A percentile compares a stretch with the other conserved stretches of the same genome.
Conservation (phyloP, 2,888 invertebrate genomes). For the Deilephila elpenor region DNA sequence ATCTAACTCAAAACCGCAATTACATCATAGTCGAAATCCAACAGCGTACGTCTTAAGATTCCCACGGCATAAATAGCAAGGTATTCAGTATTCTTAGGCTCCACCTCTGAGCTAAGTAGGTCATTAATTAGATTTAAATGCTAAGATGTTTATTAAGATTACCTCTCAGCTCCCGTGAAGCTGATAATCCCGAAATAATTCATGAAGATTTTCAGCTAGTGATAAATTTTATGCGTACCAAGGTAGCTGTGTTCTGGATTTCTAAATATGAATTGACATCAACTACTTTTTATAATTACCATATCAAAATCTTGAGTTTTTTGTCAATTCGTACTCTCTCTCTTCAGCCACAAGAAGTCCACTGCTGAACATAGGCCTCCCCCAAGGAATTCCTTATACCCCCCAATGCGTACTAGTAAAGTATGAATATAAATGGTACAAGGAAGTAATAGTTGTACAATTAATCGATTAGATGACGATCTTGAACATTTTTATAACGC, state of each 20-base stretch:
- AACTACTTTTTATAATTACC: too few relatives aligned
- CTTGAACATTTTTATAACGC: too few relatives aligned
- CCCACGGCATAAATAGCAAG: not conserved
- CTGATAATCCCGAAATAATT: conserved; percentile 9
- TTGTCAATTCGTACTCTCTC: too few relatives aligned
- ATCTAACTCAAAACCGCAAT: not conserved
- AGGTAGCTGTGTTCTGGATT: not conserved
- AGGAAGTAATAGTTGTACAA: too few relatives aligned
- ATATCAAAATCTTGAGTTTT: too few relatives aligned
- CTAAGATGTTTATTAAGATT: conserved; percentile 22
- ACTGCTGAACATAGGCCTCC: too few relatives aligned
- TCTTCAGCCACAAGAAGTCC: too few relatives aligned
- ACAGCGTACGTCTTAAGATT: not conserved
- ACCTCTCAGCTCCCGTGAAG: not conserved
- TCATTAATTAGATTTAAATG: conserved; percentile 11
- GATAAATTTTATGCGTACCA: not conserved
- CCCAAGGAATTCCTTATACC: too few relatives aligned
- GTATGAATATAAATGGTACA: too few relatives aligned
- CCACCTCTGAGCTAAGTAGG: not conserved
- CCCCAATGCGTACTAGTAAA: too few relatives aligned
- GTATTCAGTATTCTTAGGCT: not conserved
- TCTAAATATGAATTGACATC: too few relatives aligned
- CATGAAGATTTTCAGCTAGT: not conserved
- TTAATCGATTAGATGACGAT: too few relatives aligned
- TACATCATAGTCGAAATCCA: not conserved